Evolutionary conservation across 2,113 vertebrate genomes (phyloP).

Genomic region (Agelaius tricolor): DNA sequence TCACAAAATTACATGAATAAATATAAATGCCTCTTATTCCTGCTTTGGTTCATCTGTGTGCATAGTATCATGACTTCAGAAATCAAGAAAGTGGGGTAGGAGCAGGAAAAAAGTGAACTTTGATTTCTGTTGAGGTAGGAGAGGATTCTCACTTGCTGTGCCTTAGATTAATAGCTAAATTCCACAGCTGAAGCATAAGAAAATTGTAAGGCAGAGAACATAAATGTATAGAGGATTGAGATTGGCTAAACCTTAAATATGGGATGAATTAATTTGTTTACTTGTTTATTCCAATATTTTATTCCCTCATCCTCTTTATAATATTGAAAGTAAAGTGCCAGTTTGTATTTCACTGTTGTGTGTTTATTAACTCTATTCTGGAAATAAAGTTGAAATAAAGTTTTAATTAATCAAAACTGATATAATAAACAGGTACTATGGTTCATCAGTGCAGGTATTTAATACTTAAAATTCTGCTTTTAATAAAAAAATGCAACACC

Average conservation of each 20-base stretch:
- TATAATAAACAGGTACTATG: background rate
- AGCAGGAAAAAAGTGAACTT: background rate
- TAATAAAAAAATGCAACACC: background rate
- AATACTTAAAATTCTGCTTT: background rate
- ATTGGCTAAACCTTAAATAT: background rate
- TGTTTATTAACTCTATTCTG: background rate
- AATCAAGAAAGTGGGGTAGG: fast-evolving
- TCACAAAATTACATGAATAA: background rate
- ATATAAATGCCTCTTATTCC: background rate
- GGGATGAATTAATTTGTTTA: background rate
- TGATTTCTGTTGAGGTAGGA: background rate
- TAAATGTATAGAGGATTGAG: background rate
- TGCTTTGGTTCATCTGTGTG: background rate
- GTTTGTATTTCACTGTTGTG: background rate
- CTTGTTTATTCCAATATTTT: background rate
- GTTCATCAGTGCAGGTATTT: background rate
- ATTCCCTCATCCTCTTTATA: background rate
- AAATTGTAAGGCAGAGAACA: background rate
- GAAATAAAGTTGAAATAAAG: background rate
- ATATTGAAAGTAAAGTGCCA: background rate
- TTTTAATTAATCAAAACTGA: background rate
- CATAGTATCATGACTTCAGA: background rate
- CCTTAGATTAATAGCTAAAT: background rate
- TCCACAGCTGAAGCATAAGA: background rate
- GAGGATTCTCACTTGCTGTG: background rate